Evolutionary conservation across 2,113 vertebrate genomes (phyloP), one percentile per base, ranked within the genome.

Genomic region (Triplophysa siluroides): DNA sequence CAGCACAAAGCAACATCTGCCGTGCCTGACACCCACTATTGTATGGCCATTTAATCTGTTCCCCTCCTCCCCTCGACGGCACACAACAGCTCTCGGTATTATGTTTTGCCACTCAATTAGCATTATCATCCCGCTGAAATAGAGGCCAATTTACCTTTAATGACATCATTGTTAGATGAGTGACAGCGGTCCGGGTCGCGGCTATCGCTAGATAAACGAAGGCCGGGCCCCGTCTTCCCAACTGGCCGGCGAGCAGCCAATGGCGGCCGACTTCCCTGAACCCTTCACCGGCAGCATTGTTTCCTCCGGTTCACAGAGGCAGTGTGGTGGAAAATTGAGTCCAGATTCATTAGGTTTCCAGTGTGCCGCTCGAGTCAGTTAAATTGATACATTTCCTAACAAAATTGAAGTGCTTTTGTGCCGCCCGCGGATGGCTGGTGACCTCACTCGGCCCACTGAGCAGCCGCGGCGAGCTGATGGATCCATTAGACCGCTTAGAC

Each of bases 381-480:
- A 99, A 98, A 98, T 99, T 98, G 98, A 98, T 99, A 99, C 97
- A 98, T 99, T 98, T 98, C 98, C 98, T 98, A 98, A 98, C 96
- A 96, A 99, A 99, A 99, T 98, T 98, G 98, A 99, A 98, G 98
- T 98, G 97, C 97, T 99, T 98, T 98, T 95, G 96, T 96, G 96
- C 96, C 94, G 95, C 95, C 95, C 94, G 94, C 93, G 96, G 96
- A 97, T 96, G 97, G 96, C 94, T 96, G 96, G 94, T 97, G 97
- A 98, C 97, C 96, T 95, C 95, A 93, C 93, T 95, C 96, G 95
- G 96, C 97, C 97, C 95, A 94, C 95, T 95, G 96, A 96, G 95
- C 97, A 96, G 96, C 95, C 92, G 93, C 94, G 95, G 94, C 95
- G 95, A 94, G 95, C 95, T 98, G 97, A 98, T 98, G 96, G 97